Evolutionary conservation across 2,797 vertebrate genomes (phyloP), one percentile per base, ranked within the genome.

Genomic region (Lindbergichthys nudifrons): DNA sequence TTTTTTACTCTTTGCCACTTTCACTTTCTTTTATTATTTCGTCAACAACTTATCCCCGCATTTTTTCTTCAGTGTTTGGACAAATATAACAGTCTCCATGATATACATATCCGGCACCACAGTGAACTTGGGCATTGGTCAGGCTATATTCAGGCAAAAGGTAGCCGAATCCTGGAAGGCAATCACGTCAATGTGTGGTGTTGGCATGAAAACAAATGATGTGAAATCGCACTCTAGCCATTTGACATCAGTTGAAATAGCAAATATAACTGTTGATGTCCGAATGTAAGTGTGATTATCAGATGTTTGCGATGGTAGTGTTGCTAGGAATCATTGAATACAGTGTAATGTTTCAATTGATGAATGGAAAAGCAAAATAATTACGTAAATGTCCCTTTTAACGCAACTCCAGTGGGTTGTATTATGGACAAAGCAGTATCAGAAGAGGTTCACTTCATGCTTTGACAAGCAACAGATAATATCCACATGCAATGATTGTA

Each of bases 31-130:
- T 0, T 0, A 39, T 3, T 7, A 32, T 0, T 8, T 85, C 15
- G 1, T 2, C 39, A 0, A 0, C 1, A 0, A 0, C 0, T 4
- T 10, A 3, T 10, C 13, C 12, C 2, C 26, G 0, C 0, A 4
- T 10, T 8, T 23, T 19, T 0, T 0, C 1, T 0, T 78, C 2
- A 42, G 76, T 0, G 0, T 0, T 23, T 4, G 3, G 26, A 0
- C 50, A 0, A 0, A 2, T 1, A 1, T 52, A n/a, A 76, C 43
- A 0, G 8, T 6, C 23, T 36, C 2, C 5, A 21, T 65, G 0
- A 26, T 82, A 57, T 82, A 73, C 57, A 14, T 78, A 12, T 50
- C 41, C 8, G 70, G 19, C 11, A 73, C 64, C 42, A 80, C 65
- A 0, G 32, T 83, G 12, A 82, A 46, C 65, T 43, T 80, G 65